Evolutionary conservation across 2,113 vertebrate species (phyloP).

Genomic region (Callithrix jacchus): DNA sequence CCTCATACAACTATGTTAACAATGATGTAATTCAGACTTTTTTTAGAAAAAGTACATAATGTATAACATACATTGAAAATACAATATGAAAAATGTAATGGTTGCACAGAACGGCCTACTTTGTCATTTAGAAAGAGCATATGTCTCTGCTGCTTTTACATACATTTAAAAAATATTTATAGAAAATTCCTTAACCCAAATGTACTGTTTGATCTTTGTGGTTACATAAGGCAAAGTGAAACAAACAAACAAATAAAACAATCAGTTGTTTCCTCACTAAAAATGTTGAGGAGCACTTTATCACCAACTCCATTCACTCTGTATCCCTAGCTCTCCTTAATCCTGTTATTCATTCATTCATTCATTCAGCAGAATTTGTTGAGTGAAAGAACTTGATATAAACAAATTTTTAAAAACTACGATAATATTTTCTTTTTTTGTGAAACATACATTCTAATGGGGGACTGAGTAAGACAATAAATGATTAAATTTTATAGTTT

Average conservation of each 20-base stretch:
- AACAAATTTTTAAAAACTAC: not conserved
- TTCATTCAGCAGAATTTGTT: not conserved
- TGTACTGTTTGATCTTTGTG: not conserved
- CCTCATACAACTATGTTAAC: not conserved
- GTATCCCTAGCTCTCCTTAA: not conserved
- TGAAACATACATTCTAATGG: not conserved
- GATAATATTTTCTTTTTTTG: not conserved
- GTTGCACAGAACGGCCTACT: not conserved
- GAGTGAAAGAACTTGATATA: not conserved
- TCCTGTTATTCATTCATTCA: not conserved
- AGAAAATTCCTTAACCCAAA: not conserved
- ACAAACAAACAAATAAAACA: not conserved
- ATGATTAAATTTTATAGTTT: not conserved
- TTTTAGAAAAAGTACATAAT: not conserved
- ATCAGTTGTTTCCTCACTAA: not conserved
- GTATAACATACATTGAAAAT: not conserved
- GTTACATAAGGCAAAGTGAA: not conserved
- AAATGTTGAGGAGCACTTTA: not conserved
- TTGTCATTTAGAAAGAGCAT: not conserved
- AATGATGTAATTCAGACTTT: not conserved
- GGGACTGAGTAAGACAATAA: not conserved
- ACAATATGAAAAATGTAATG: not conserved
- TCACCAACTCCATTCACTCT: not conserved
- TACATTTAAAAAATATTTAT: not conserved
- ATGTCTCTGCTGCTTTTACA: not conserved